Percentiles rank a stretch among this genome's conserved stretches.
Conservation (phyloP, 2,113 vertebrate genomes). For the Nycticebus coucang region DNA sequence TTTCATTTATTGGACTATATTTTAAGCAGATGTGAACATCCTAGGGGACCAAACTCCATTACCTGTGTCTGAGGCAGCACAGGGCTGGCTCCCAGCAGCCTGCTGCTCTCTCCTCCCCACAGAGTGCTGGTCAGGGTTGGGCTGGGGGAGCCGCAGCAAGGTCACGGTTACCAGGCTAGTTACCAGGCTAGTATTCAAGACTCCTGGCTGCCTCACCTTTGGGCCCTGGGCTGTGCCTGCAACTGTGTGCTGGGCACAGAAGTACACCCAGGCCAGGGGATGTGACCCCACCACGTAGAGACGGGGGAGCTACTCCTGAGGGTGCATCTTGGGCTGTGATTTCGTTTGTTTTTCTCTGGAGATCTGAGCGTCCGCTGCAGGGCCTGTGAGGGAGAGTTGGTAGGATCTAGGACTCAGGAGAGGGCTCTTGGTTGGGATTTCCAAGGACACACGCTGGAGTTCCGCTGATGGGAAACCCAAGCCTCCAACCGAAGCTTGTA, state of each 20-base stretch:
- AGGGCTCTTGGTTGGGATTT: background rate
- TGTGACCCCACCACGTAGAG: background rate
- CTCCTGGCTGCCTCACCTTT: background rate
- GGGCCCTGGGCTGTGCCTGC: background rate
- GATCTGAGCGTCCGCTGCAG: background rate
- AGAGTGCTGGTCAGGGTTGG: rapidly evolving
- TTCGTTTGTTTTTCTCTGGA: conserved; percentile 3
- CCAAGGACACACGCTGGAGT: background rate
- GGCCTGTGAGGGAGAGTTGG: background rate
- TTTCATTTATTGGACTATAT: conserved; percentile 68
- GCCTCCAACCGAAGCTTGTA: too few species aligned
- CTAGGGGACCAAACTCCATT: conserved; percentile 57
- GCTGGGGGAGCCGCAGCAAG: background rate
- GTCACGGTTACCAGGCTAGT: background rate
- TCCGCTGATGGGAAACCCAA: background rate
- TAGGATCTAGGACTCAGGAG: background rate
- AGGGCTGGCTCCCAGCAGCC: background rate
- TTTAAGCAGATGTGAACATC: conserved; percentile 79
- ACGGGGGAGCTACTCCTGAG: background rate
- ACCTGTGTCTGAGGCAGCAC: conserved; percentile 60
- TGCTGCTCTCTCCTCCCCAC: rapidly evolving
- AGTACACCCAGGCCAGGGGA: background rate
- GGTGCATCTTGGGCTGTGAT: background rate
- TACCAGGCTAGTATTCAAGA: background rate
- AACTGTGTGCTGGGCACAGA: background rate